Evolutionary conservation across 2,888 invertebrate genomes (phyloP).

Genomic region (Gortyna flavago): DNA sequence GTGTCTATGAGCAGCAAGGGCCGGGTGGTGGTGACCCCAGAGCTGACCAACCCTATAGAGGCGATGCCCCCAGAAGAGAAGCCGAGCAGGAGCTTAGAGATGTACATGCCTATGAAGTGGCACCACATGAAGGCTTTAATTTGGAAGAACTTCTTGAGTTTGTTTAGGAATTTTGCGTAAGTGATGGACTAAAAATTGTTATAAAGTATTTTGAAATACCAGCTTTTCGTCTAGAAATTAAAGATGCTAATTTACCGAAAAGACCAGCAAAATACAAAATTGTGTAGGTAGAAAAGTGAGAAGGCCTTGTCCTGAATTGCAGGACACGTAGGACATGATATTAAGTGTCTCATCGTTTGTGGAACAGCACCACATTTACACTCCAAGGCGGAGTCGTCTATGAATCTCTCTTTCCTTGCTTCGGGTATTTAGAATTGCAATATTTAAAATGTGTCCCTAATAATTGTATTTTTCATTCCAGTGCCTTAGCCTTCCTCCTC

Average conservation of each 20-base stretch:
- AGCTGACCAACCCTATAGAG: conserved; percentile 84
- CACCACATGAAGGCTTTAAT: conserved; percentile 95
- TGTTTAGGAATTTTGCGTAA: conserved; percentile 95
- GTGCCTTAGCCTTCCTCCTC: conserved; percentile 95
- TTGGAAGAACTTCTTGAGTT: conserved; percentile 97
- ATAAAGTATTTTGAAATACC: background rate
- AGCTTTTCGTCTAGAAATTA: background rate
- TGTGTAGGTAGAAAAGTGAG: background rate
- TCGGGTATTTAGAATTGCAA: background rate
- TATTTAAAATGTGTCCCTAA: background rate
- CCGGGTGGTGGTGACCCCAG: conserved; percentile 91
- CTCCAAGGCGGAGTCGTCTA: too few relatives aligned
- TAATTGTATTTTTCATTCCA: conserved; percentile 71
- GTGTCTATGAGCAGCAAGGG: conserved; percentile 94
- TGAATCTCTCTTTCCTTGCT: background rate
- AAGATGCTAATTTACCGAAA: background rate
- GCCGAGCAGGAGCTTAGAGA: conserved; percentile 88
- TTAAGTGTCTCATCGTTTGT: too few relatives aligned
- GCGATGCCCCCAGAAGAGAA: conserved; percentile 93
- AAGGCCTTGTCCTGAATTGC: too few relatives aligned
- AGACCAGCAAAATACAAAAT: background rate
- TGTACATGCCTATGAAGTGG: conserved; percentile 91
- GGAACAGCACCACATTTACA: too few relatives aligned
- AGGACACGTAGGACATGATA: too few relatives aligned
- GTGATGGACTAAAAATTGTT: conserved; percentile 49